phyloP scores from a whole-genome alignment of 2,113 vertebrate species.

The Corythornis madagascariensis region DNA sequence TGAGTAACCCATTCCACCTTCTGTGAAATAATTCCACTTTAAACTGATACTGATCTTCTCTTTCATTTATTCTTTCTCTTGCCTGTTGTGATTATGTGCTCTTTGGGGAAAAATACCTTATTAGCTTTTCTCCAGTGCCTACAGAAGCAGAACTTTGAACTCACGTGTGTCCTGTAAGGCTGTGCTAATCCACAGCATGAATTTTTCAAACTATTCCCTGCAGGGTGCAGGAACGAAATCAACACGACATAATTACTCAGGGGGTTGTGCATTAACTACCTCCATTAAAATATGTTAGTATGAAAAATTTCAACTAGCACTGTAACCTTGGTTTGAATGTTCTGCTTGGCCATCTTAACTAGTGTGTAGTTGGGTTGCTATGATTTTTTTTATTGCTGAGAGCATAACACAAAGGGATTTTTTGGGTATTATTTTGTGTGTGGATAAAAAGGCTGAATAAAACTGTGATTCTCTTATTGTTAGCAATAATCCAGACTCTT shows the following conservation, averaged over 20 bases:
- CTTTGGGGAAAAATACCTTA: background rate
- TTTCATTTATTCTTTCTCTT: background rate
- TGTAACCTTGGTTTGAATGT: background rate
- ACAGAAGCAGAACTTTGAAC: background rate
- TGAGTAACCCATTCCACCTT: background rate
- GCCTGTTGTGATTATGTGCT: fast-evolving
- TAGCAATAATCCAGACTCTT: background rate
- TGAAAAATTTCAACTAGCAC: background rate
- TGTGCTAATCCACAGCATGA: background rate
- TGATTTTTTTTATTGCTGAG: background rate
- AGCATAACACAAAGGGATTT: background rate
- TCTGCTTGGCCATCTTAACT: background rate
- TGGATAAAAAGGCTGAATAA: background rate
- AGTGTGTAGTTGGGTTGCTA: background rate
- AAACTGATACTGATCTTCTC: background rate
- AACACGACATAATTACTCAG: background rate
- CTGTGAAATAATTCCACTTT: background rate
- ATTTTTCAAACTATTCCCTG: background rate
- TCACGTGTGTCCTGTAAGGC: background rate
- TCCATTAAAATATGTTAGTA: background rate
- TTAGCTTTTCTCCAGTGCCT: background rate
- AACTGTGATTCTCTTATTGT: background rate
- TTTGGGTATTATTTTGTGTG: background rate
- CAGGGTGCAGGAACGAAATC: background rate
- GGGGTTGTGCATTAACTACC: background rate